Evolutionary conservation across 2,888 invertebrate species (phyloP).

Genomic region (Lasioglossum figueresi): DNA sequence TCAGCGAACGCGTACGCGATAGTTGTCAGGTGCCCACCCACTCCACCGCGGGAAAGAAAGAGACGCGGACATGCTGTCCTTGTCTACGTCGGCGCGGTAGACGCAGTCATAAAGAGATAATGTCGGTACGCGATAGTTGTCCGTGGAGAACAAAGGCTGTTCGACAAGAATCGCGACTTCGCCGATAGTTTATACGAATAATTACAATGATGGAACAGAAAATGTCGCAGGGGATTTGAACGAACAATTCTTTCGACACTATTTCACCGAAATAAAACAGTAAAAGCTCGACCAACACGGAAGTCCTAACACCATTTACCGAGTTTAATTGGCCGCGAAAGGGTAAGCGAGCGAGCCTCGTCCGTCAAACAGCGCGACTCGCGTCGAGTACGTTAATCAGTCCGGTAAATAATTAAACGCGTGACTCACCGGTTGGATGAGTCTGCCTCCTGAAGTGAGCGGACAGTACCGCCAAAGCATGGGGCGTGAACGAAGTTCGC

Average conservation of each 20-base stretch:
- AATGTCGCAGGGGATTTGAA: background rate
- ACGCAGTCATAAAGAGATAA: too few relatives aligned
- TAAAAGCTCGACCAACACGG: background rate
- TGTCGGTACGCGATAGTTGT: too few relatives aligned
- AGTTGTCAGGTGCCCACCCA: too few relatives aligned
- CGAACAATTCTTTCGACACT: too few relatives aligned
- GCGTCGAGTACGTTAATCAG: background rate
- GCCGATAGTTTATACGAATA: background rate
- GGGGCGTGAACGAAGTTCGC: conserved; percentile 98
- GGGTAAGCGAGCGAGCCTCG: conserved; percentile 2
- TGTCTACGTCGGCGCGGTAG: too few relatives aligned
- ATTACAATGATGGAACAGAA: background rate
- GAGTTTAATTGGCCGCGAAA: background rate
- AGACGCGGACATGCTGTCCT: too few relatives aligned
- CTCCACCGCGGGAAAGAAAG: too few relatives aligned
- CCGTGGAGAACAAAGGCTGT: too few relatives aligned
- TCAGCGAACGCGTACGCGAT: too few relatives aligned
- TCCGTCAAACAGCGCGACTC: background rate
- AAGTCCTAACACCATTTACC: background rate
- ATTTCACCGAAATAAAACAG: background rate
- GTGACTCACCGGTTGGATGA: conserved; percentile 94
- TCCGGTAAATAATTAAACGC: background rate
- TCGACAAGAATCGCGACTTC: too few relatives aligned
- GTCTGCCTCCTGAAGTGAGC: conserved; percentile 98
- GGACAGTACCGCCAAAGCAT: conserved; percentile 96